Evolutionary conservation across 2,113 vertebrate species (phyloP), one percentile per base, ranked within the genome.

Genomic region (Corythaeola cristata): DNA sequence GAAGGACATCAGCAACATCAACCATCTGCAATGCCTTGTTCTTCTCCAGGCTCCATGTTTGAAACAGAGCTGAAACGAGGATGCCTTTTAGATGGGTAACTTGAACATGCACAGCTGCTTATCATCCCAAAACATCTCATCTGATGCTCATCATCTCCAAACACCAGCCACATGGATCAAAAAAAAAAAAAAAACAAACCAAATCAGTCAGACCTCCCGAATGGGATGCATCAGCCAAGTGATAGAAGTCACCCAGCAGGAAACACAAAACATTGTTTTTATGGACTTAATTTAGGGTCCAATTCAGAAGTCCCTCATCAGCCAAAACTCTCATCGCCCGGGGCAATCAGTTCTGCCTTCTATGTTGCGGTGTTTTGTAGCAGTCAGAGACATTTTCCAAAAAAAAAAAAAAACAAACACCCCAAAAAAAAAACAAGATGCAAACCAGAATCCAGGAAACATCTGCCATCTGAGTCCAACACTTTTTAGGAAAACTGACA

Each of bases 381-480:
- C 41, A 91, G 41, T 27, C 5, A 0, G 60, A 94, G 47, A 3
- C 0, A 0, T 22, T 52, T 60, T 28, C 16, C 8, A 64, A 55
- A 64, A 39, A 84, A 60, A 60, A 41, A 33, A 49, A 59, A 33
- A 13, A n/a, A n/a, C n/a, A n/a, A n/a, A n/a, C n/a, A n/a, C n/a
- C n/a, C n/a, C n/a, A n/a, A n/a, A n/a, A n/a, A n/a, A 45, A 30
- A 44, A 0, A 26, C 3, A 21, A 92, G 14, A 91, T 32, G 44
- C 35, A 88, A 93, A 83, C 19, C 9, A 41, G 75, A 76, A 94
- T 64, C 71, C 78, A 94, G 33, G 47, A 90, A 96, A 96, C 90
- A 94, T 85, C 88, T 96, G 73, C 49, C 83, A 67, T 45, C 62
- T 26, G 49, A 82, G 72, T 90, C 88, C 67, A 93, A 72, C 32